Conservation (phyloP, 2,797 vertebrate species). For the Thunnus albacares region DNA sequence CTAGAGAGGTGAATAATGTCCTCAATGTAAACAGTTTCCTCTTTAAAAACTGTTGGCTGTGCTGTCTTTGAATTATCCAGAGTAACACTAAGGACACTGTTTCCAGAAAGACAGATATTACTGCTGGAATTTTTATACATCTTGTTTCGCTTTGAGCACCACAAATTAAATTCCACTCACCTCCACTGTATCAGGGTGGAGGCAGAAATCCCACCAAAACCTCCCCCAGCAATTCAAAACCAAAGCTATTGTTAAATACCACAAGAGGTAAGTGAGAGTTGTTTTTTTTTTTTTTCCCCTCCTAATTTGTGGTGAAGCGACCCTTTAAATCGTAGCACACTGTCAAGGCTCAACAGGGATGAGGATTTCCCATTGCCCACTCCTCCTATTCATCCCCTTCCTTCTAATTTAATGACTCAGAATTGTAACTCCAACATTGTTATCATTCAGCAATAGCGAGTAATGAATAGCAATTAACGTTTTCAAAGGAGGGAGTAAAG, state of each 20-base stretch:
- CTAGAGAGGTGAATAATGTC: neutral
- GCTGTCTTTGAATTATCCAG: neutral
- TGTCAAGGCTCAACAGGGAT: constrained; percentile 45
- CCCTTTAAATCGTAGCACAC: constrained; percentile 45
- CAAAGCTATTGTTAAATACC: neutral
- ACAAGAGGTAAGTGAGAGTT: neutral
- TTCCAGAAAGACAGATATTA: neutral
- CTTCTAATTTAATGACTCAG: constrained; percentile 81
- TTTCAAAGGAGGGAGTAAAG: constrained; percentile 77
- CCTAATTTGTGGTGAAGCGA: constrained; percentile 29
- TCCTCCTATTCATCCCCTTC: constrained; percentile 68
- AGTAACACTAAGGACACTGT: neutral
- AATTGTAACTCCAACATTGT: constrained; percentile 82
- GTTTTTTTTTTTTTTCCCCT: neutral
- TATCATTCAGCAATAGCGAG: constrained; percentile 79
- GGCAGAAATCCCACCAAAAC: neutral
- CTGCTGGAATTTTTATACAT: neutral
- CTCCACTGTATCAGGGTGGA: neutral
- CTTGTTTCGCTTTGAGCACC: neutral
- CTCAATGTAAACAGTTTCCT: neutral
- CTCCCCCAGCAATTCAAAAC: neutral
- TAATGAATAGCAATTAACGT: constrained; percentile 82
- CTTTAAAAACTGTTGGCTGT: neutral
- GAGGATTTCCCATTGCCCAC: constrained; percentile 50
- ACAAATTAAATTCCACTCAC: neutral